Evolutionary conservation across 2,113 vertebrate genomes (phyloP).

Genomic region (Pachypanchax playfairii): DNA sequence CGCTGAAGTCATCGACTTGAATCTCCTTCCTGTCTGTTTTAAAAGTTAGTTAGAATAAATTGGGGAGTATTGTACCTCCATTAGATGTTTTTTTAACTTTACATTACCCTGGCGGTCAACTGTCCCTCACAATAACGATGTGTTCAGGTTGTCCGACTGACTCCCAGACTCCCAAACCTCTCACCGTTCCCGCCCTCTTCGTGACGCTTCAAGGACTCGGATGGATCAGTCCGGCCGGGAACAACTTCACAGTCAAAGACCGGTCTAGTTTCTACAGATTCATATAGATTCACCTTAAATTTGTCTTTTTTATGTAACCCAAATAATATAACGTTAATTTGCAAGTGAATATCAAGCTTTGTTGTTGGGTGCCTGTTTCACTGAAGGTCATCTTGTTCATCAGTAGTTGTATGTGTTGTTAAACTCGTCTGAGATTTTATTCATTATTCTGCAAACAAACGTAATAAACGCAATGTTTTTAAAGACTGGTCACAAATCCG

Average conservation of each 20-base stretch:
- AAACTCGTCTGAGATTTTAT: background rate
- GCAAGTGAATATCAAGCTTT: background rate
- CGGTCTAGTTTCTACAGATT: background rate
- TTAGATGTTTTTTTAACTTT: background rate
- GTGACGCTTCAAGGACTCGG: background rate
- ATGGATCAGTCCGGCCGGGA: background rate
- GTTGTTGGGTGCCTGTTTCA: background rate
- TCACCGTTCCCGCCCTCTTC: slow-evolving; percentile 56
- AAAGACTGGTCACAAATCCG: slow-evolving; percentile 12
- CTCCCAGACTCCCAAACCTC: slow-evolving; percentile 16
- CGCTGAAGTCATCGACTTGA: slow-evolving; percentile 63
- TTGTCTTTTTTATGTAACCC: background rate
- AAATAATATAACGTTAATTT: background rate
- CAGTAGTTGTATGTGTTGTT: background rate
- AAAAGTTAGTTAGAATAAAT: background rate
- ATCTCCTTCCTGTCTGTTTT: background rate
- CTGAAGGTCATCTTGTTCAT: background rate
- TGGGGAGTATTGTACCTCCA: accelerated
- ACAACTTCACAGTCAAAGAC: no score
- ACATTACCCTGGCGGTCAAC: slow-evolving; percentile 21
- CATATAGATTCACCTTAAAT: background rate
- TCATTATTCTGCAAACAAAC: background rate
- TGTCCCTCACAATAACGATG: slow-evolving; percentile 60
- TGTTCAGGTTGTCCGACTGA: slow-evolving; percentile 2
- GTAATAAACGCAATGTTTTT: background rate